Percentiles rank a stretch among this genome's conserved stretches.
phyloP scores from a whole-genome alignment of 2,113 vertebrate species.

The Etheostoma spectabile region DNA sequence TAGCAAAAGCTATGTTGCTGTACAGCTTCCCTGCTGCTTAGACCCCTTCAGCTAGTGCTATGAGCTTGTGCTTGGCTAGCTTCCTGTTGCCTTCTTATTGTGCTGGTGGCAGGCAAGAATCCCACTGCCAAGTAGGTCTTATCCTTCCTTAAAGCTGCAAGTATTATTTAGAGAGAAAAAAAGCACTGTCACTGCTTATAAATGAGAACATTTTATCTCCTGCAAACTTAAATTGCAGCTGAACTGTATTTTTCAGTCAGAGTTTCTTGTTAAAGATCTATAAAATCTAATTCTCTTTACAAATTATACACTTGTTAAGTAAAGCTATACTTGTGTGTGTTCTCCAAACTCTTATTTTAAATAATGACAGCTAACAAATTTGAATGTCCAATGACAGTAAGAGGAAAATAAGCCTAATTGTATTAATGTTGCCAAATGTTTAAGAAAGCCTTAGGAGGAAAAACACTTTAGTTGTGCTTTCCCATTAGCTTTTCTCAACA shows the following conservation, averaged over 20 bases:
- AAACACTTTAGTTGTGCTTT: slow-evolving; percentile 10
- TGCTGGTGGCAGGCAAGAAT: slow-evolving; percentile 64
- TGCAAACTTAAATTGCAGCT: slow-evolving; percentile 8
- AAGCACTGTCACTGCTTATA: slow-evolving; percentile 27
- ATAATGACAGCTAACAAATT: slow-evolving; percentile 15
- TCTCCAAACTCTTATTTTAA: slow-evolving; percentile 3
- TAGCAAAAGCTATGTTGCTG: slow-evolving; percentile 63
- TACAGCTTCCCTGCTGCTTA: slow-evolving; percentile 52
- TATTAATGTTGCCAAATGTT: slow-evolving; percentile 19
- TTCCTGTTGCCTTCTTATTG: slow-evolving; percentile 71
- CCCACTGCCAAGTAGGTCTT: slow-evolving; percentile 69
- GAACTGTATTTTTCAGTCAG: not conserved
- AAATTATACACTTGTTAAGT: not conserved
- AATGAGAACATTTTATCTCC: slow-evolving; percentile 23
- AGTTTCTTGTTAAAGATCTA: not conserved
- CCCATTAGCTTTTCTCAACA: not conserved
- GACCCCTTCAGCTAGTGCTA: slow-evolving; percentile 60
- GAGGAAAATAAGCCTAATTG: slow-evolving; percentile 21
- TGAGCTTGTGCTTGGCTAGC: slow-evolving; percentile 68
- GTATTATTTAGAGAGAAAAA: slow-evolving; percentile 14
- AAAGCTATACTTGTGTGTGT: not conserved
- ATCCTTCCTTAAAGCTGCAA: slow-evolving; percentile 65
- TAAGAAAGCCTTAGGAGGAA: slow-evolving; percentile 13
- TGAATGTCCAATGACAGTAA: slow-evolving; percentile 9
- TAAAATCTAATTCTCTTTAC: not conserved